Conservation (phyloP, 2,888 invertebrate species). For the Aporophyla lueneburgensis region DNA sequence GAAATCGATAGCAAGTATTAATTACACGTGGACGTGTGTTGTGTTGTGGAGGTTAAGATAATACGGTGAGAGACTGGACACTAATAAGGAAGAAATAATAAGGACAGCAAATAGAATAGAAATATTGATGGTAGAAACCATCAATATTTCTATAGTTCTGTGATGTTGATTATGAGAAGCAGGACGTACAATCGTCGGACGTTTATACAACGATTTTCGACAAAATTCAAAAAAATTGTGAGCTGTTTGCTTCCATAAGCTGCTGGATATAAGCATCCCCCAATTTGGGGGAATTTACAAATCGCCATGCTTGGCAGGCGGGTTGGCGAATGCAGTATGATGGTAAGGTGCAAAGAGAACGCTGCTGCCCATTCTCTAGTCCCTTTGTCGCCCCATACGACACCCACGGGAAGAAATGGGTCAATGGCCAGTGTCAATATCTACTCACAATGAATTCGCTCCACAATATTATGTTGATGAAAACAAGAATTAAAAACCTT, state of each 20-base stretch:
- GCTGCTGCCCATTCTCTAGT: no score
- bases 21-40: conserved; percentile 51
- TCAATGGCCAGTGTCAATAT: no score
- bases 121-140: conserved; percentile 20
- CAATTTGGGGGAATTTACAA: no score
- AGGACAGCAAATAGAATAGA: not conserved
- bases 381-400: no score
- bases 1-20: conserved; percentile 58
- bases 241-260: not conserved
- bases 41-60: conserved; percentile 36
- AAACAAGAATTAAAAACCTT: not conserved
- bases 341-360: no score
- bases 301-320: no score
- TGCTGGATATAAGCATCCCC: no score
- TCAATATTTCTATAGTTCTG: conserved; percentile 16
- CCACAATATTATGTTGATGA: not conserved
- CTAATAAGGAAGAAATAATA: conserved; percentile 25
- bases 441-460: not conserved
- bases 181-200: not conserved
- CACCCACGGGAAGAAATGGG: no score
- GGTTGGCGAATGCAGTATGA: no score
- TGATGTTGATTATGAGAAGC: not conserved
- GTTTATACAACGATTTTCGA: not conserved
- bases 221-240: not conserved
- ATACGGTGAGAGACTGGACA: conserved; percentile 18